Base-by-base conservation (phyloP, 1,140 invertebrate species). In the Capitella teleta region DNA sequence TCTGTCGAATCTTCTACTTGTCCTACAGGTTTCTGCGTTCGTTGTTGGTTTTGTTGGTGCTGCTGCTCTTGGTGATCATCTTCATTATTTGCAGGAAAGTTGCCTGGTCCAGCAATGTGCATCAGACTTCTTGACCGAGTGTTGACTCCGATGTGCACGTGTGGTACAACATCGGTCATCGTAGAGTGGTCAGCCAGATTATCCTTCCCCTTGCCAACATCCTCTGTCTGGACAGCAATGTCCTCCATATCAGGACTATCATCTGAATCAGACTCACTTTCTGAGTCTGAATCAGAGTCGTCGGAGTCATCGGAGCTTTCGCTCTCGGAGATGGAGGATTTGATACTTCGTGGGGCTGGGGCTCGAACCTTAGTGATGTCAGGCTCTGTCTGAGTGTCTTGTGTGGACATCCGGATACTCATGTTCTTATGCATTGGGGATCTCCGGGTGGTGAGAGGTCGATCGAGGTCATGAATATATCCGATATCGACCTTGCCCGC, bases 11-110 rank as follows among this genome's bases (percentile, higher is more conserved):
- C 79, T n/a, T n/a, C n/a, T n/a, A n/a, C n/a, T n/a, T n/a, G n/a
- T n/a, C n/a, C 62, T 83, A 81, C 68, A 59, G 60, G 28, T 51
- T 56, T 43, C 64, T 62, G 19, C 48, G 63, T 28, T 83, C 28
- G 54, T 52, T 36, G 38, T 48, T 21, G 48, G 43, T 26, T 30
- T 42, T 41, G 24, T 40, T 42, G 14, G 49, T 24, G 14, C 43
- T 30, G 40, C 41, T 26, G 36, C 28, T 40, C 3, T 25, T 25
- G 6, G 26, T 38, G 23, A 28, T 8, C 5, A 19, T 25, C 28
- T 48, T 23, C 2, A 49, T 42, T 14, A n/a, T n/a, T n/a, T n/a
- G n/a, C n/a, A n/a, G n/a, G n/a, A n/a, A n/a, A n/a, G 21, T 36
- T 42, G 10, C 52, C 54, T 32, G 56, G 57, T n/a, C 28, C 47